A percentile compares a stretch with the other conserved stretches of the same genome.
Evolutionary conservation across 1,140 invertebrate species (phyloP).

Genomic region (Tetramorium simillimum): DNA sequence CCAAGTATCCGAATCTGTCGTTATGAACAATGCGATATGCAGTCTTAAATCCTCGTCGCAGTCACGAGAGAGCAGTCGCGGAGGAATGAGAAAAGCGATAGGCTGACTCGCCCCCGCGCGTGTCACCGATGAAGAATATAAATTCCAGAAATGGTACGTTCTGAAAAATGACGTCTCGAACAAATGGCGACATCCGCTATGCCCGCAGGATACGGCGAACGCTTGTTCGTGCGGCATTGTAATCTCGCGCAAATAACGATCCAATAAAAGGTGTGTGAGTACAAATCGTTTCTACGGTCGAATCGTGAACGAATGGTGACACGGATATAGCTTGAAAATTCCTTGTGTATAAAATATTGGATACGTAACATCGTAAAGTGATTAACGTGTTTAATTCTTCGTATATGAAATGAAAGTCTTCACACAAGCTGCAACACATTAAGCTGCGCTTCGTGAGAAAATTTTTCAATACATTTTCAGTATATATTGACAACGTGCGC

Average conservation of each 20-base stretch:
- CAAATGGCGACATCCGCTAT: constrained; percentile 73
- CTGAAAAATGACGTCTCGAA: constrained; percentile 77
- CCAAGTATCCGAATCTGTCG: constrained; percentile 16
- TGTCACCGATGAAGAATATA: constrained; percentile 73
- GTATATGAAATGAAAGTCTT: not conserved
- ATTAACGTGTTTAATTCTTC: constrained; percentile 18
- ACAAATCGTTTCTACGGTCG: constrained; percentile 65
- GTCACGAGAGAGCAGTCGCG: not conserved
- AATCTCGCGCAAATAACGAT: constrained; percentile 73
- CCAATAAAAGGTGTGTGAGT: constrained; percentile 71
- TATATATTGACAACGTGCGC: not conserved
- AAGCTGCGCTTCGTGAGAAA: not conserved
- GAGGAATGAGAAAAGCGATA: constrained; percentile 2
- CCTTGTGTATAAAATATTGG: not conserved
- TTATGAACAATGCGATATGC: constrained; percentile 43
- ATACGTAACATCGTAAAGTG: not conserved
- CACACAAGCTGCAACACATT: not conserved
- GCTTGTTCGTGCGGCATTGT: constrained; percentile 62
- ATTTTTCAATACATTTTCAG: not conserved
- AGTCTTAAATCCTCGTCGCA: constrained; percentile 32
- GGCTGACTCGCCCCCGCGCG: not conserved
- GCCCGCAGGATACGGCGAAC: constrained; percentile 63
- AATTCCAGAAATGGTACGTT: constrained; percentile 70
- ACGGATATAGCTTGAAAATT: not conserved
- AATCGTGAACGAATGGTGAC: constrained; percentile 62